Base-by-base conservation (phyloP, 2,113 vertebrate genomes). In the Phylloscopus trochiloides region DNA sequence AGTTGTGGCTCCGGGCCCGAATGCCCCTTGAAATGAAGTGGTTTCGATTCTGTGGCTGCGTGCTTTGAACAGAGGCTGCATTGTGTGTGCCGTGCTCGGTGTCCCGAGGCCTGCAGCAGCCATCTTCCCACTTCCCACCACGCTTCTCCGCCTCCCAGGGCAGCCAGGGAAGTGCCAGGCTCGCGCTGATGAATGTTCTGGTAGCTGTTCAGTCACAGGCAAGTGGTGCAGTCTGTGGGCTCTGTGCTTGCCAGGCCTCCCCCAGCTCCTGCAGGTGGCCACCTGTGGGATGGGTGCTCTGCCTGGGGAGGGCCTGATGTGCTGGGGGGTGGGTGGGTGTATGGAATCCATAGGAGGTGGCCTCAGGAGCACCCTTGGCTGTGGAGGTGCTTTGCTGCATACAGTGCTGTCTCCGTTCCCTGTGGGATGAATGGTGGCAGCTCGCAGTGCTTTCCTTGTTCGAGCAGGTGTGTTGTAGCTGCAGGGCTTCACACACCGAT, bases 21-120 rank as follows among this genome's bases (percentile, higher is more conserved):
- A 90, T 88, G 86, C 76, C 67, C 72, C 92, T 90, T 90, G 90
- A 97, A 55, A 55, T 90, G 88, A 94, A 94, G 96, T 84, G 79
- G 75, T 94, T 93, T 94, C 9, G n/a, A 79, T 95, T 79, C 88
- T 93, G 55, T 59, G 8, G 63, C 75, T 71, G 77, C 14, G 36
- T 54, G 3, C 88, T 76, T 59, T 63, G 92, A 93, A 92, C 82
- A 94, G 95, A 90, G 79, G 72, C 90, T 57, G 63, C 20, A 61
- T 59, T 90, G 88, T 90, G 29, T 5, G 76, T 29, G 14, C 54
- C 1, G 34, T 2, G 18, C 63, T 58, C 2, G 0, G 14, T 81
- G 83, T 88, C 65, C 34, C 4, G 6, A 43, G 67, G 81, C 78
- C 67, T 31, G 17, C 7, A 59, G 68, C 75, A 77, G 88, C 59